Conservation (phyloP, 2,113 vertebrate species). For the Vombatus ursinus region DNA sequence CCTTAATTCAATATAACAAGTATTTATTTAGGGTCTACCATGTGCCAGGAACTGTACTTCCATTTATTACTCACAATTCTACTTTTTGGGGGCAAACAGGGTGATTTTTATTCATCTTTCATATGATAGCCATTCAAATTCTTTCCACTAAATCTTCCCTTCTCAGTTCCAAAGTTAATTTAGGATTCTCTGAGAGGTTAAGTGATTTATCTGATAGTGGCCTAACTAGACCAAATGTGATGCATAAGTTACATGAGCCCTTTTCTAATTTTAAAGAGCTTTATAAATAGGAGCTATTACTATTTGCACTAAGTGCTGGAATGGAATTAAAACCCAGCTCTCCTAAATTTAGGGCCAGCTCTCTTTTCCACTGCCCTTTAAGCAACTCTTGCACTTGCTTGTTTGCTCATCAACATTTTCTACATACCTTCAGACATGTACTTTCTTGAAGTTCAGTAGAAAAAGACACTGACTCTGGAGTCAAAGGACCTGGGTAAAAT, state of each 20-base stretch:
- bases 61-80: neutral
- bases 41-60: neutral
- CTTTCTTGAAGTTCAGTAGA: neutral
- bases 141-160: neutral
- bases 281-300: neutral
- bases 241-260: neutral
- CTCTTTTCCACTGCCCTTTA: neutral
- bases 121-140: neutral
- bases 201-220: neutral
- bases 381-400: neutral
- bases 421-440: neutral
- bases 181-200: neutral
- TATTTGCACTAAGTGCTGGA: neutral
- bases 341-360: neutral
- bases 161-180: neutral
- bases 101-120: neutral
- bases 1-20: neutral
- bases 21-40: neutral
- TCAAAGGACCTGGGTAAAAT: neutral
- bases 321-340: neutral
- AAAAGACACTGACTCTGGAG: neutral
- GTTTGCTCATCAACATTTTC: neutral
- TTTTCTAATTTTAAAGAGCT: neutral
- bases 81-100: neutral
- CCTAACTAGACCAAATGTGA: neutral